Evolutionary conservation across 2,113 vertebrate genomes (phyloP).

Genomic region (Galeopterus variegatus): DNA sequence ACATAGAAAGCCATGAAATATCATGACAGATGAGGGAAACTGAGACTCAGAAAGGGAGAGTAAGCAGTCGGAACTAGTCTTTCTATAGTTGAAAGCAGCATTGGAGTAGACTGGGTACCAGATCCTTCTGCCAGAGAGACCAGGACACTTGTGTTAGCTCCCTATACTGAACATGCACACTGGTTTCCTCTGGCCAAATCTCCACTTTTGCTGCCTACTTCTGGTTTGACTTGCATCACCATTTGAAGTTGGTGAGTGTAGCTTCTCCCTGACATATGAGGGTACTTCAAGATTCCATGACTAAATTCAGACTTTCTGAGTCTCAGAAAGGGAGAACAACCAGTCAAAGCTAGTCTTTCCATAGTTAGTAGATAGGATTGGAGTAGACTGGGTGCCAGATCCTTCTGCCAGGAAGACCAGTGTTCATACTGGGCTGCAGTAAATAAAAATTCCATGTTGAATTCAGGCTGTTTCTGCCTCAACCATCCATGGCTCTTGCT

Average conservation of each 20-base stretch:
- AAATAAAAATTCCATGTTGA: slow-evolving; percentile 21
- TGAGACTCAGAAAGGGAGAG: not conserved
- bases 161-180: too few species aligned
- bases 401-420: not conserved
- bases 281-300: too few species aligned
- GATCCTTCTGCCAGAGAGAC: not conserved
- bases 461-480: not conserved
- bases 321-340: not conserved
- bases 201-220: too few species aligned
- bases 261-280: too few species aligned
- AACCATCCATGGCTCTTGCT: not conserved
- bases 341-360: not conserved
- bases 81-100: not conserved
- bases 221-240: too few species aligned
- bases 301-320: not conserved
- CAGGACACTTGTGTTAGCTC: too few species aligned
- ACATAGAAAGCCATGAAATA: not conserved
- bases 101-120: not conserved
- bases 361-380: not conserved
- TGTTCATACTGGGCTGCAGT: not conserved
- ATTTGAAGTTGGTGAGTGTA: too few species aligned
- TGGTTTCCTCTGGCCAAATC: too few species aligned
- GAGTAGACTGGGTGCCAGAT: not conserved
- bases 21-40: not conserved
- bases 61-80: not conserved